Conservation (phyloP, 2,888 invertebrate genomes). For the Tetheella fluctuosa region DNA sequence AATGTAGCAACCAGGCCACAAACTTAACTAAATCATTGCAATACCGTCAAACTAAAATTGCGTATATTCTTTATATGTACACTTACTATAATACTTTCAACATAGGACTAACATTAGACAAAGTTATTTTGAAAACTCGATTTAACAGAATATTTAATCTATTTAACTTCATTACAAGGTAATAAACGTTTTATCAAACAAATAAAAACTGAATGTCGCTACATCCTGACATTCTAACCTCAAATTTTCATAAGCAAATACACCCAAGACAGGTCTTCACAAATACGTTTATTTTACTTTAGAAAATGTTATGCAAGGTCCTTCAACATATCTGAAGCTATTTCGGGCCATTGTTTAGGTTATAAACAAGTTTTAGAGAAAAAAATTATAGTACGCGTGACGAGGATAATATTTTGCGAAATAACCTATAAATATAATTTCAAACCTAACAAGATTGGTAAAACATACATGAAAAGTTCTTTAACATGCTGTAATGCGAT, state of each 20-base stretch:
- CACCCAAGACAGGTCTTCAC: background rate
- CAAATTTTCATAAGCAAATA: conserved; percentile 22
- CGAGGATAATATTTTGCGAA: background rate
- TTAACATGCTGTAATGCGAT: conserved; percentile 19
- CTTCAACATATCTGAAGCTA: background rate
- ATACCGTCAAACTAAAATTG: no score
- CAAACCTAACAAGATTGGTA: background rate
- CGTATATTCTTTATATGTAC: no score
- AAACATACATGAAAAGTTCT: background rate
- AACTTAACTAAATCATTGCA: no score
- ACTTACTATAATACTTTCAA: no score
- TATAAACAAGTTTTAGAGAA: no score
- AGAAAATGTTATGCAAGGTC: background rate
- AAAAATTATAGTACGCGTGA: background rate
- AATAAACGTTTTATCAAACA: background rate
- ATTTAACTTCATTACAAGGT: no score
- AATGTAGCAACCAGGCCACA: no score
- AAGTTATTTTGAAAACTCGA: no score
- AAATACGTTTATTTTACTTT: background rate
- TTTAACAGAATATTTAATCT: no score
- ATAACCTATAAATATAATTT: background rate
- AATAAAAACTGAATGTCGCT: background rate
- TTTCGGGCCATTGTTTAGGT: background rate
- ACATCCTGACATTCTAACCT: conserved; percentile 30
- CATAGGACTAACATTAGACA: no score